Evolutionary conservation across 2,888 invertebrate species (phyloP).

Genomic region (Agriopis marginaria): DNA sequence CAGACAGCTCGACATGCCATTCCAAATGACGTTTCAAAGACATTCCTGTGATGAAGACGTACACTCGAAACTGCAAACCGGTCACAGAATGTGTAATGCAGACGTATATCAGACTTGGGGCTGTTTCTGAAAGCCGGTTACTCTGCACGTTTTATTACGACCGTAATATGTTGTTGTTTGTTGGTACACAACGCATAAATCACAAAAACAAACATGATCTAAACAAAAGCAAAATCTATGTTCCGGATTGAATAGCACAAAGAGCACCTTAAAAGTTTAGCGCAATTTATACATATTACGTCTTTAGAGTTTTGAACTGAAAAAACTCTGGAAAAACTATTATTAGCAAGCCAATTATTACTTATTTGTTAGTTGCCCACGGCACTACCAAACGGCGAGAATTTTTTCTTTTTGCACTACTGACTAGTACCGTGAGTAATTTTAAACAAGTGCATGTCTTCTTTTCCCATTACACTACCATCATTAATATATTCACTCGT

Average conservation of each 20-base stretch:
- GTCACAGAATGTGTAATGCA: conserved; percentile 24
- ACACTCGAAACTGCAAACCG: conserved; percentile 54
- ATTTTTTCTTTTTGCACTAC: too few species aligned
- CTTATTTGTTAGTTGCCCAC: too few species aligned
- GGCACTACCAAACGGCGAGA: too few species aligned
- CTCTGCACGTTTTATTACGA: background rate
- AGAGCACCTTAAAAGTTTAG: background rate
- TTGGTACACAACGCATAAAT: background rate
- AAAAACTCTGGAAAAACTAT: too few species aligned
- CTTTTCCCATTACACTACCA: too few species aligned
- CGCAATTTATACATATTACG: too few species aligned
- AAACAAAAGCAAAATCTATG: background rate
- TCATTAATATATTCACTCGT: too few species aligned
- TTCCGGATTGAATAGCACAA: background rate
- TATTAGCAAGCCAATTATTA: too few species aligned
- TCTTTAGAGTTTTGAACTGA: too few species aligned
- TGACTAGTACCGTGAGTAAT: too few species aligned
- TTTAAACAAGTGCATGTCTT: too few species aligned
- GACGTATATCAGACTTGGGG: conserved; percentile 2
- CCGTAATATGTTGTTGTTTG: background rate
- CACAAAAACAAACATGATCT: background rate
- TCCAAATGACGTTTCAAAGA: conserved; percentile 51
- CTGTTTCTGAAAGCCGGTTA: background rate
- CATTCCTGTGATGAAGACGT: conserved; percentile 55
- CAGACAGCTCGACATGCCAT: conserved; percentile 35